Evolutionary conservation across 2,888 invertebrate species (phyloP).

Genomic region (Pogonocherus hispidulus): DNA sequence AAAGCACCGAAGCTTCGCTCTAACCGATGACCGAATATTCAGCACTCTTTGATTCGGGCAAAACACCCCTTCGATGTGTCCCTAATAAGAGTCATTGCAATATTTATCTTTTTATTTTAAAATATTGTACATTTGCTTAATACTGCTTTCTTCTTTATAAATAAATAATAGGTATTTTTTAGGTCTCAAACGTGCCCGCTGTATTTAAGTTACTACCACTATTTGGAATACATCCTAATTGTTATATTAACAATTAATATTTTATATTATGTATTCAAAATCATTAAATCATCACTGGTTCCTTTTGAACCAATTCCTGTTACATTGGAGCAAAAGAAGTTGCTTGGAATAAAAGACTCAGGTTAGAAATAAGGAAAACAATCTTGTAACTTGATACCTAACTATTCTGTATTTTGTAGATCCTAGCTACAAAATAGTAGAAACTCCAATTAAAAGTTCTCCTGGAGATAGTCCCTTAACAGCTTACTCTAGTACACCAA

Average conservation of each 20-base stretch:
- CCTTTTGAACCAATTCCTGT: slow-evolving; percentile 68
- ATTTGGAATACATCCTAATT: slow-evolving; percentile 68
- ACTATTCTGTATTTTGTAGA: slow-evolving; percentile 51
- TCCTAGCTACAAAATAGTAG: slow-evolving; percentile 55
- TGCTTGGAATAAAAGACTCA: slow-evolving; percentile 70
- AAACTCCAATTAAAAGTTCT: slow-evolving; percentile 45
- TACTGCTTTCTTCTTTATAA: too few relatives aligned
- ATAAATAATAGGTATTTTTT: too few relatives aligned
- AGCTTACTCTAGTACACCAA: slow-evolving; percentile 54
- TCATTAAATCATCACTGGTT: slow-evolving; percentile 65
- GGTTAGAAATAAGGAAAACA: slow-evolving; percentile 55
- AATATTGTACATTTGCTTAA: too few relatives aligned
- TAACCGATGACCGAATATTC: too few relatives aligned
- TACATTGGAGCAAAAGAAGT: slow-evolving; percentile 70
- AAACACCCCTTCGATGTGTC: too few relatives aligned
- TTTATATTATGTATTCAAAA: slow-evolving; percentile 71
- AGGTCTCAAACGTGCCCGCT: slow-evolving; percentile 69
- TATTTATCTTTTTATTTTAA: too few relatives aligned
- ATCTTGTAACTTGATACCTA: slow-evolving; percentile 7
- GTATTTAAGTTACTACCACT: slow-evolving; percentile 66
- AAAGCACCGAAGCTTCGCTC: too few relatives aligned
- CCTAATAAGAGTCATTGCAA: too few relatives aligned
- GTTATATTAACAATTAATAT: slow-evolving; percentile 70
- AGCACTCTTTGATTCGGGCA: too few relatives aligned
- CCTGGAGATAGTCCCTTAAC: slow-evolving; percentile 26